These are phyloP conservation scores for Tribolium freemani DNA, from an alignment of 2,888 invertebrate genomes.

Conservation along the genomic window DNA sequence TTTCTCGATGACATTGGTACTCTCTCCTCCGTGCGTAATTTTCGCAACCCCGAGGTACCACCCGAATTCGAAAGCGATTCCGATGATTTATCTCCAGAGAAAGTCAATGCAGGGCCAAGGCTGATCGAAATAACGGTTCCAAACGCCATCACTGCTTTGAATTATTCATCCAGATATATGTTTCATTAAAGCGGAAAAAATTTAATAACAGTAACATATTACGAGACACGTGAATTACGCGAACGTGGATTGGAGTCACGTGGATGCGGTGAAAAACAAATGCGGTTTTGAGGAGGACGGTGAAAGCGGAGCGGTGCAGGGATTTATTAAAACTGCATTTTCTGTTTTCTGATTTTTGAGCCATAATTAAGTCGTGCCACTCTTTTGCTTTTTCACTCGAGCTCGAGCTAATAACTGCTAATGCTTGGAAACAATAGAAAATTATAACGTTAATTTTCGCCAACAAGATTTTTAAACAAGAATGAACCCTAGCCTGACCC, in stretches of 20 bases:
- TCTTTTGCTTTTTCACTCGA: neutral
- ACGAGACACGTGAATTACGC: constrained; percentile 27
- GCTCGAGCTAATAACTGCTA: neutral
- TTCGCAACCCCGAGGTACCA: constrained; percentile 22
- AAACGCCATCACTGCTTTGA: constrained; percentile 2
- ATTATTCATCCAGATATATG: constrained; percentile 35
- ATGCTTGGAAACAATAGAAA: constrained; percentile 11
- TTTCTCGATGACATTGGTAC: constrained; percentile 59
- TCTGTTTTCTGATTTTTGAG: neutral
- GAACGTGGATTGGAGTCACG: constrained; percentile 26
- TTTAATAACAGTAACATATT: constrained; percentile 24
- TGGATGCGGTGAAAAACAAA: constrained; percentile 1
- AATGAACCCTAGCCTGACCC: neutral
- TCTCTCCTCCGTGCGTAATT: constrained; percentile 21
- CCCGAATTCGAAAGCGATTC: constrained; percentile 18
- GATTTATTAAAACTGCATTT: neutral
- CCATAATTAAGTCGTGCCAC: neutral
- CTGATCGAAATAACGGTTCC: neutral
- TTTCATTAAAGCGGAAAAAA: constrained; percentile 33
- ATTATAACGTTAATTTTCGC: neutral
- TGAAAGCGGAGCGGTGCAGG: neutral
- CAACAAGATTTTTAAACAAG: neutral
- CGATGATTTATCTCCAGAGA: constrained; percentile 19
- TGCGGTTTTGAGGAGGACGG: too few species aligned
- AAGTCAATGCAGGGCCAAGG: neutral